Conservation (phyloP, 2,888 invertebrate genomes). For the Hirtodrosophila trivittata region DNA sequence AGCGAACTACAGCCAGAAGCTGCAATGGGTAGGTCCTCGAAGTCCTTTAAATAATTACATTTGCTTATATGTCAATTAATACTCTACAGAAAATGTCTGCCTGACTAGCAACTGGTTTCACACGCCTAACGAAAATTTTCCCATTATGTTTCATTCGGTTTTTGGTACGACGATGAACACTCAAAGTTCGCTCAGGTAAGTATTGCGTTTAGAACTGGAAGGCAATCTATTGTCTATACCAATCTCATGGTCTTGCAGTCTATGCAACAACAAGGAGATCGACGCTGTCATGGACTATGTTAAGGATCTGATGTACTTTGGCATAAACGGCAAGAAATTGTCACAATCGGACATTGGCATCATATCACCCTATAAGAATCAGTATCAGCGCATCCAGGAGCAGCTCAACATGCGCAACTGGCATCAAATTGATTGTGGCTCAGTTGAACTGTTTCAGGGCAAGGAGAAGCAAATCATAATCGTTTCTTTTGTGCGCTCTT, state of each 20-base stretch:
- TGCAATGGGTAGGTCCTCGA: constrained; percentile 46
- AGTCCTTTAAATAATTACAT: neutral
- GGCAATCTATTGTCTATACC: too few relatives aligned
- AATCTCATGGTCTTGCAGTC: constrained; percentile 81
- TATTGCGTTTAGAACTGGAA: too few relatives aligned
- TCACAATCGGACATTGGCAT: constrained; percentile 85
- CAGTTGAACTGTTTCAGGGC: constrained; percentile 95
- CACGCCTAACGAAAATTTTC: constrained; percentile 84
- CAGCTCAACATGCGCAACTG: constrained; percentile 73
- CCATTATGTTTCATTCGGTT: constrained; percentile 86
- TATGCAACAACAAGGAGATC: constrained; percentile 86
- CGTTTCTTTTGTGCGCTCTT: constrained; percentile 89
- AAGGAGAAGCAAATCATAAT: constrained; percentile 92
- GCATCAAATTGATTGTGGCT: constrained; percentile 88
- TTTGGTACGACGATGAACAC: constrained; percentile 84
- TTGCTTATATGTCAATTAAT: constrained; percentile 4
- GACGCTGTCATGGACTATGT: constrained; percentile 86
- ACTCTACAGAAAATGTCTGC: constrained; percentile 55
- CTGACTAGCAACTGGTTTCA: constrained; percentile 80
- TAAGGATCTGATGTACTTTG: constrained; percentile 84
- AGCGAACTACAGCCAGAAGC: constrained; percentile 85
- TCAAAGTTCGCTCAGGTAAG: constrained; percentile 64
- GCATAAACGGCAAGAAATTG: constrained; percentile 84
- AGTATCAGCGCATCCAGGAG: constrained; percentile 82
- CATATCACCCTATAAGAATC: constrained; percentile 86